Conservation (phyloP, 2,113 vertebrate species). For the Sigmodon hispidus region DNA sequence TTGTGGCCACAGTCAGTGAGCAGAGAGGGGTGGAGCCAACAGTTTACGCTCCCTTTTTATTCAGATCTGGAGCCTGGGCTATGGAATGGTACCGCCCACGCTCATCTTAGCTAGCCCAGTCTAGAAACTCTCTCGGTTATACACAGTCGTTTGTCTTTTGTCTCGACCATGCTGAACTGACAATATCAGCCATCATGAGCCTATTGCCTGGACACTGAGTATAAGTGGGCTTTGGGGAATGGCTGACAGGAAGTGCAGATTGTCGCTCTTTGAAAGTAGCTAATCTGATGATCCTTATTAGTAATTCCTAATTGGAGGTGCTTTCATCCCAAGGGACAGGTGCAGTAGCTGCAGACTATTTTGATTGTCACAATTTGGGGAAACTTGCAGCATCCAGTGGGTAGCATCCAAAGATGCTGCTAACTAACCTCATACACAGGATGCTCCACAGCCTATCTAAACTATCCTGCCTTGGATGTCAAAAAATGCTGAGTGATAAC, state of each 20-base stretch:
- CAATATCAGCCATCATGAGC: no score
- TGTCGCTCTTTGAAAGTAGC: conserved; percentile 64
- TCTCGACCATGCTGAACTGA: background rate
- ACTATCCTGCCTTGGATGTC: background rate
- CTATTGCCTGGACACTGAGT: background rate
- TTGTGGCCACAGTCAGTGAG: background rate
- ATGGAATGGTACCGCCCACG: background rate
- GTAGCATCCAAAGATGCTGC: background rate
- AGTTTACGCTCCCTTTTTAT: background rate
- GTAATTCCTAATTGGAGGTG: background rate
- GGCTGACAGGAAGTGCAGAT: conserved; percentile 55
- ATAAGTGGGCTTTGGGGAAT: conserved; percentile 68
- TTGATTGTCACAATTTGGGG: background rate
- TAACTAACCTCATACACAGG: no score
- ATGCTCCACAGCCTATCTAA: fast-evolving
- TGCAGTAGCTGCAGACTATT: background rate
- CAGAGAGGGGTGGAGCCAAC: background rate
- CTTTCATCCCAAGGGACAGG: background rate
- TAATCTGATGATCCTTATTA: background rate
- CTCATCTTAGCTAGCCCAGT: background rate
- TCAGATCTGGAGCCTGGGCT: background rate
- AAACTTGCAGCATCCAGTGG: background rate
- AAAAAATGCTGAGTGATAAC: background rate
- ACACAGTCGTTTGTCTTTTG: background rate
- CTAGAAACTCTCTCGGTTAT: background rate